Percentiles rank a stretch among this genome's conserved stretches.
Conservation (phyloP, 2,888 invertebrate genomes). For the Coenonympha glycerion region DNA sequence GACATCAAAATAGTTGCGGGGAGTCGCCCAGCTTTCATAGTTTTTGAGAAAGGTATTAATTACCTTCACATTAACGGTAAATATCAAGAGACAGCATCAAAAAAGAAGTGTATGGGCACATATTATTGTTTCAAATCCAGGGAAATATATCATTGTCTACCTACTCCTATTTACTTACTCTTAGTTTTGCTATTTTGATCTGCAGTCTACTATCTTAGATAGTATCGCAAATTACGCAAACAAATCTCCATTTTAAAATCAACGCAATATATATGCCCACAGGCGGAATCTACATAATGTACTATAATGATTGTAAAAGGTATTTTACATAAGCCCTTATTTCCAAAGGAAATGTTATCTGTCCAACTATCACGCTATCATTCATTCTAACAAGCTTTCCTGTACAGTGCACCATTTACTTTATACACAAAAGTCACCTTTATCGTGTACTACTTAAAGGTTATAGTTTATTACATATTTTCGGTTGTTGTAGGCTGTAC, state of each 20-base stretch:
- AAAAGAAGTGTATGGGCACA: no score
- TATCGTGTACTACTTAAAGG: background rate
- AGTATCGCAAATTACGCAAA: conserved; percentile 5
- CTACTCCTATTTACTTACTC: background rate
- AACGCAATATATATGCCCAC: conserved; percentile 3
- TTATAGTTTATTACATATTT: no score
- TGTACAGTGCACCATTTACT: background rate
- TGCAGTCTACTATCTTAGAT: no score
- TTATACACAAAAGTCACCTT: background rate
- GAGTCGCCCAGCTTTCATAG: no score
- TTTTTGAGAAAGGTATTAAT: no score
- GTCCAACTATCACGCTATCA: conserved; percentile 39
- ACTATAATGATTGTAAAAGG: conserved; percentile 14
- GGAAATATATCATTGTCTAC: no score
- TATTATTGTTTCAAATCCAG: background rate
- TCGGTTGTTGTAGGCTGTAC: conserved; percentile 17
- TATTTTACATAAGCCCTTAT: conserved; percentile 28
- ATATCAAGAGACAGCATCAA: no score
- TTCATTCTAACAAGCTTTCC: conserved; percentile 36
- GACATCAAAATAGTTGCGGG: no score
- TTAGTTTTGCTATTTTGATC: background rate
- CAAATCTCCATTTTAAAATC: conserved; percentile 6
- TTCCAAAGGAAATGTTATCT: conserved; percentile 36
- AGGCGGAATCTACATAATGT: conserved; percentile 9
- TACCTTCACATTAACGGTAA: no score